Base-by-base conservation (phyloP, 2,888 invertebrate genomes). In the Alitta virens region DNA sequence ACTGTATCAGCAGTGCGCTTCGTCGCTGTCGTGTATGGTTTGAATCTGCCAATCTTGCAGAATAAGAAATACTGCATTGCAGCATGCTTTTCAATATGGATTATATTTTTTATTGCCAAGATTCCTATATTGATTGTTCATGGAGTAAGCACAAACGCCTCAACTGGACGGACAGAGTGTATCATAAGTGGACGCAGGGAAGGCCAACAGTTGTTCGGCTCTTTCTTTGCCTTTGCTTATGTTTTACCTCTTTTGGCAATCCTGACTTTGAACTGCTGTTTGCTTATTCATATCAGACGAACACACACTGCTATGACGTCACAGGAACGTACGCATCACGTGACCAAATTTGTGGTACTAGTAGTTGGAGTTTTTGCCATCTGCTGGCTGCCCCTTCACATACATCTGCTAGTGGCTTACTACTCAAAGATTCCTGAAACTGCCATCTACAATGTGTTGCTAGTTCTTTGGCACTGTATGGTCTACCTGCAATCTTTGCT, bases 101-200 rank as follows among this genome's bases (percentile, higher is more conserved):
- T 59, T 21, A 60, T 63, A 16, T 63, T 65, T 25, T 51, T 64
- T 25, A 0, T 68, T 1, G 62, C 60, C 24, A 68, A 69, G 18
- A 62, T 63, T 0, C 66, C 68, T 18, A 56, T 70, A 14, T 49
- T 70, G 1, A 26, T 65, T 16, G 63, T 67, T 12, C 69, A 70
- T 27, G 65, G 62, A 9, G 56, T 62, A 1, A 55, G 50, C 14
- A n/a, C 25, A 14, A 56, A 61, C 33, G 23, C 27, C 14, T 5
- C 12, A 9, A 62, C 55, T 14, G 23, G 40, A 5, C 23, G 61
- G 21, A 50, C 50, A 1, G 63, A 60, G 52, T 69, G 69, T 53
- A 64, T 68, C 23, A 63, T 69, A 3, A 56, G 54, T 25, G 66
- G 68, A 7, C 1, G 33, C 23, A 57, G n/a, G 27, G 60, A 60